Conservation (phyloP, 2,888 invertebrate genomes). For the Drosophila paracracens region DNA sequence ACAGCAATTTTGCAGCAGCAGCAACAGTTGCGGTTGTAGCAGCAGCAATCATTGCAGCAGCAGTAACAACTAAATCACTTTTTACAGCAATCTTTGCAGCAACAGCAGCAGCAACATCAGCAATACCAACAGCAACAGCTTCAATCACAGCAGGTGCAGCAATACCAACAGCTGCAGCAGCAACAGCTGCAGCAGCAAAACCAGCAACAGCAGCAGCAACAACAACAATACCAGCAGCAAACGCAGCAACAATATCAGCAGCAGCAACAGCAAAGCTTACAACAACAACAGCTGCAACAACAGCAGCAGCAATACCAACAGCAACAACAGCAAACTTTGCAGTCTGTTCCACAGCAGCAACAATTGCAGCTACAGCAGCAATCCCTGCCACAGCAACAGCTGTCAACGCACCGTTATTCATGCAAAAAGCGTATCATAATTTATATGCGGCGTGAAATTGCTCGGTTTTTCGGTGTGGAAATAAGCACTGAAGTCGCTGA, state of each 20-base stretch:
- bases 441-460: conserved; percentile 82
- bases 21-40: conserved; percentile 42
- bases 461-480: conserved; percentile 84
- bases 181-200: conserved; percentile 17
- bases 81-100: neutral
- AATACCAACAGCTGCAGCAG: conserved; percentile 29
- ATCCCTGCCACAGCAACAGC: conserved; percentile 32
- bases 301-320: conserved; percentile 38
- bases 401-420: conserved; percentile 61
- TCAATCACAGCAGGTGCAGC: conserved; percentile 35
- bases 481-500: conserved; percentile 81
- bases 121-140: conserved; percentile 44
- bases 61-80: conserved; percentile 25
- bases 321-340: conserved; percentile 38
- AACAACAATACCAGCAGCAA: conserved; percentile 36
- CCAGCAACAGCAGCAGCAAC: conserved; percentile 38
- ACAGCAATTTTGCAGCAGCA: neutral
- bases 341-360: conserved; percentile 48
- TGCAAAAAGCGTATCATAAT: conserved; percentile 83
- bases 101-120: neutral
- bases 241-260: conserved; percentile 36
- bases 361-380: conserved; percentile 40
- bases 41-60: conserved; percentile 1
- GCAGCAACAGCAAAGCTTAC: conserved; percentile 35
- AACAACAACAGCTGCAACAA: conserved; percentile 9